Evolutionary conservation across 2,888 invertebrate genomes (phyloP), one percentile per base, ranked within the genome.

Genomic region (Chrysodeixis includens): DNA sequence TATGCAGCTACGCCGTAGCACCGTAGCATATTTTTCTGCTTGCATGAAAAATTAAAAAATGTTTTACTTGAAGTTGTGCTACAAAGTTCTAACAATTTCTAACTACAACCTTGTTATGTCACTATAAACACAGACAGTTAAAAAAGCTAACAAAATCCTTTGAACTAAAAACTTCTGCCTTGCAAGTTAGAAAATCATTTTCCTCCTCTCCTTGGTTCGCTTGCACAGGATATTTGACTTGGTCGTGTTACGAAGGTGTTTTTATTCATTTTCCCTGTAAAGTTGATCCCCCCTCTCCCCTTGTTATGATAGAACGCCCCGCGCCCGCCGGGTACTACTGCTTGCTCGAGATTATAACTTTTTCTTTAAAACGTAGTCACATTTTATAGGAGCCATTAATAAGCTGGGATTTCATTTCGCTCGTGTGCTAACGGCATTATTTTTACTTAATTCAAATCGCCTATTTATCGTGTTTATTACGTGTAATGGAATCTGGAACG

Each of bases 291-390:
- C 12, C 61, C 16, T 18, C 52, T 64, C 74, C 51, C 66, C 77
- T 75, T 82, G 81, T 83, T 83, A 85, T 84, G 86, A 87, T 82
- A 81, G 84, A 88, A 81, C 60, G 66, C 84, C n/a, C 78, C 83
- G 60, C 81, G 26, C 26, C 26, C 26, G 26, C 6, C 59, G 64
- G 79, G 80, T 79, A 82, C 78, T 69, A 57, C 75, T 71, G 71
- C 74, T 74, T 71, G 79, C 69, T 74, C 72, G 66, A 85, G 82
- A 85, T 87, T 86, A 85, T 81, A 88, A 86, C 81, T 86, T 86
- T 81, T 84, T 76, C 79, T 82, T 75, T 77, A 79, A 84, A 85
- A 74, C 82, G 76, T 83, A 85, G 83, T 86, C 79, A 83, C 75
- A 67, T 82, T 84, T 84, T 83, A 81, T 85, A 73, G 79, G 76